Evolutionary conservation across 1,140 invertebrate species (phyloP).

Genomic region (Leptinotarsa lineolata): DNA sequence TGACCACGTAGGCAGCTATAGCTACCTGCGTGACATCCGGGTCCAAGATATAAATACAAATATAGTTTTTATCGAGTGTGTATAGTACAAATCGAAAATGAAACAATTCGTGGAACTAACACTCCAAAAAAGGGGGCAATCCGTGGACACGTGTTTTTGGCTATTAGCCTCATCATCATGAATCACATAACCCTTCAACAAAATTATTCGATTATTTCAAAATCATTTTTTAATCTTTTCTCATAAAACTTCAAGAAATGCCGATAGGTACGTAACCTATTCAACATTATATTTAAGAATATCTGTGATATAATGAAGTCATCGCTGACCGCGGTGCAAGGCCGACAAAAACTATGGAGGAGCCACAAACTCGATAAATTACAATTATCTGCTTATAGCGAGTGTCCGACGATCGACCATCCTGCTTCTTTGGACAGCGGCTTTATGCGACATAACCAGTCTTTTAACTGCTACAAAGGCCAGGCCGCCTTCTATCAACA

Average conservation of each 20-base stretch:
- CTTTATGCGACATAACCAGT: constrained; percentile 24
- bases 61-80: no score
- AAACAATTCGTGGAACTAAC: no score
- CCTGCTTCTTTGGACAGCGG: constrained; percentile 2
- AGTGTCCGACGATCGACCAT: constrained; percentile 12
- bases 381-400: constrained; percentile 48
- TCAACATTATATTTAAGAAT: not conserved
- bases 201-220: no score
- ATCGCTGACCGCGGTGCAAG: constrained; percentile 20
- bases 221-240: no score
- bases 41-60: no score
- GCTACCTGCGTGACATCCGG: no score
- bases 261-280: not conserved
- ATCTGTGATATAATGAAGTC: not conserved
- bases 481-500: constrained; percentile 30
- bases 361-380: constrained; percentile 47
- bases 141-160: no score
- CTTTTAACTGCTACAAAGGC: constrained; percentile 17
- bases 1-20: no score
- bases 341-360: constrained; percentile 20
- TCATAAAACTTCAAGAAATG: not conserved
- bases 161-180: no score
- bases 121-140: no score
- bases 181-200: no score
- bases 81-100: no score